These are phyloP conservation scores for Cardiocondyla obscurior DNA, from an alignment of 1,140 invertebrate species.

Conservation along the genomic window DNA sequence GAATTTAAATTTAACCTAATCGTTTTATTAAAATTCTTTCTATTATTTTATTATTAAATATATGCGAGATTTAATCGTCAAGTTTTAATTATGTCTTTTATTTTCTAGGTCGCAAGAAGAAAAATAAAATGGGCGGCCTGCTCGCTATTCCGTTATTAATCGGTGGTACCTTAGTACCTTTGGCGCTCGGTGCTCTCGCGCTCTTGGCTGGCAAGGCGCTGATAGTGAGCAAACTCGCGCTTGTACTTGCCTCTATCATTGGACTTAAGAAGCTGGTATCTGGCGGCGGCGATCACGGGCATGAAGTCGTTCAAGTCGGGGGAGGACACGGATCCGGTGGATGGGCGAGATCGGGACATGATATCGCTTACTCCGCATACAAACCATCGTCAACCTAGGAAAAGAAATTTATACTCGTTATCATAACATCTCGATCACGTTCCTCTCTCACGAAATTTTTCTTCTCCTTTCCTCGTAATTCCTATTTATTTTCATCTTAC, in stretches of 20 bases:
- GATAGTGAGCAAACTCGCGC: conserved; percentile 92
- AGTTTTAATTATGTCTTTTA: conserved; percentile 4
- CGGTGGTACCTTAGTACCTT: conserved; percentile 90
- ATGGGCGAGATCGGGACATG: conserved; percentile 82
- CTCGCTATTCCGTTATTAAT: conserved; percentile 90
- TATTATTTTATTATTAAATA: not conserved
- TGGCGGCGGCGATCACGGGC: conserved; percentile 86
- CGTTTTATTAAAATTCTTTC: not conserved
- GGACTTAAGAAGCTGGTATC: conserved; percentile 92
- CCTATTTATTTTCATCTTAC: conserved; percentile 16
- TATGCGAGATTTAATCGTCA: not conserved
- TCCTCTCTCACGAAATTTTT: conserved; percentile 27
- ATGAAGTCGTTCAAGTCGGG: conserved; percentile 89
- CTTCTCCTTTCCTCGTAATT: not conserved
- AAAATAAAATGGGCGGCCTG: conserved; percentile 88
- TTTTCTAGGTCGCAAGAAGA: conserved; percentile 86
- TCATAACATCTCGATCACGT: conserved; percentile 36
- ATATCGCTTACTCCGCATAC: conserved; percentile 82
- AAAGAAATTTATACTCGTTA: conserved; percentile 50
- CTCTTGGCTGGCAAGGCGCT: conserved; percentile 92
- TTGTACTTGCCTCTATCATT: conserved; percentile 92
- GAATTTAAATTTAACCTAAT: not conserved
- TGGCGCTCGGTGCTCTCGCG: conserved; percentile 91
- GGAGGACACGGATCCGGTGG: conserved; percentile 86
- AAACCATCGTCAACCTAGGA: conserved; percentile 78